Conservation (phyloP, 2,888 invertebrate species). For the Teleiodes luculella region DNA sequence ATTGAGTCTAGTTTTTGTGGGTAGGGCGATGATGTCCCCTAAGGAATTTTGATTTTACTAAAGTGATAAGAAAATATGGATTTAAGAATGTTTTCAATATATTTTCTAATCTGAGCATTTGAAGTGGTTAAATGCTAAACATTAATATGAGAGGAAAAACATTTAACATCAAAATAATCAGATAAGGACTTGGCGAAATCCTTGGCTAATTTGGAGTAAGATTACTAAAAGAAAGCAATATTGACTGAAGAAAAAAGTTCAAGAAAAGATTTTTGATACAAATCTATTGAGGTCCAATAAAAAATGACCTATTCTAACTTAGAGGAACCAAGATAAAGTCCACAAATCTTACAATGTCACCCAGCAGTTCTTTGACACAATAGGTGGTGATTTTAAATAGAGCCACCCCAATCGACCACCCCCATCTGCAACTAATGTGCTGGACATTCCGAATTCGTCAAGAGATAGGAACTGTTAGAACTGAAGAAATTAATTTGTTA, state of each 20-base stretch:
- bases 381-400: constrained; percentile 69
- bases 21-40: constrained; percentile 9
- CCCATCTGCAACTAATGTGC: constrained; percentile 74
- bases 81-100: no score
- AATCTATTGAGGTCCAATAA: neutral
- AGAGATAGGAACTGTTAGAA: constrained; percentile 23
- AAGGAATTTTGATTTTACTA: neutral
- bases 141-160: no score
- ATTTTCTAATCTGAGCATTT: no score
- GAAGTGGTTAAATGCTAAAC: no score
- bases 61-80: no score
- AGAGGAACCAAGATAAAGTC: constrained; percentile 19
- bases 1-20: constrained; percentile 56
- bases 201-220: no score
- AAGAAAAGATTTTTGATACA: neutral
- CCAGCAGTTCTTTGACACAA: constrained; percentile 50
- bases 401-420: constrained; percentile 60
- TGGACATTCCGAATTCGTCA: constrained; percentile 58
- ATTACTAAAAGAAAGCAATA: no score
- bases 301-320: neutral
- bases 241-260: no score
- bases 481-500: neutral
- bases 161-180: no score
- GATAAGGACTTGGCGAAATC: no score
- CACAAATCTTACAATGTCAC: constrained; percentile 34